Evolutionary conservation across 2,888 invertebrate genomes (phyloP).

Genomic region (Dryomyza anilis): DNA sequence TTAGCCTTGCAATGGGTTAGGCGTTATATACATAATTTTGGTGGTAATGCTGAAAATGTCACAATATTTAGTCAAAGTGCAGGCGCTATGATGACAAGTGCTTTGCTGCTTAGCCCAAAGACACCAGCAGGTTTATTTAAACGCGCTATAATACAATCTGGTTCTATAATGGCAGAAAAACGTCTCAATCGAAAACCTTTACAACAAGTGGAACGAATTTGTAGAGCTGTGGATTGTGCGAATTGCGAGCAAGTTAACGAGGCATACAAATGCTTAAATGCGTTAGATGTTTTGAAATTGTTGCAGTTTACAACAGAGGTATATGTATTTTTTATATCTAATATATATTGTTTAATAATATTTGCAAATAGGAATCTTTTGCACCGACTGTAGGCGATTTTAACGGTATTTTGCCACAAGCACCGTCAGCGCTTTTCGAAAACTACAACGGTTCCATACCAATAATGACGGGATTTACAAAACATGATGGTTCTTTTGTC

Average conservation of each 20-base stretch:
- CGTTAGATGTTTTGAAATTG: conserved; percentile 45
- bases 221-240: conserved; percentile 45
- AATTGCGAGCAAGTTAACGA: too few species aligned
- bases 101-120: conserved; percentile 60
- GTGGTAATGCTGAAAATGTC: conserved; percentile 63
- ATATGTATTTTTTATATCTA: too few species aligned
- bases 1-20: conserved; percentile 64
- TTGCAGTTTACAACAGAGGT: conserved; percentile 36
- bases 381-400: conserved; percentile 45
- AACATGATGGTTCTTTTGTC: conserved; percentile 62
- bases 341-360: not conserved
- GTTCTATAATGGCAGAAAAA: conserved; percentile 63
- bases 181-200: conserved; percentile 59
- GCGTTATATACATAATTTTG: conserved; percentile 62
- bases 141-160: conserved; percentile 64
- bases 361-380: conserved; percentile 41
- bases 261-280: conserved; percentile 49
- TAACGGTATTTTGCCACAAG: conserved; percentile 44
- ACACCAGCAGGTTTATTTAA: conserved; percentile 58
- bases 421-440: conserved; percentile 42
- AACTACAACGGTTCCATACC: conserved; percentile 48
- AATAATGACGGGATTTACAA: conserved; percentile 62
- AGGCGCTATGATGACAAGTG: conserved; percentile 62
- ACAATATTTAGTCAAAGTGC: conserved; percentile 66
- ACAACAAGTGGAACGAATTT: conserved; percentile 50